Percentiles rank a stretch among this genome's conserved stretches.
Conservation (phyloP, 2,888 invertebrate species). For the Eugnorisma glareosa region DNA sequence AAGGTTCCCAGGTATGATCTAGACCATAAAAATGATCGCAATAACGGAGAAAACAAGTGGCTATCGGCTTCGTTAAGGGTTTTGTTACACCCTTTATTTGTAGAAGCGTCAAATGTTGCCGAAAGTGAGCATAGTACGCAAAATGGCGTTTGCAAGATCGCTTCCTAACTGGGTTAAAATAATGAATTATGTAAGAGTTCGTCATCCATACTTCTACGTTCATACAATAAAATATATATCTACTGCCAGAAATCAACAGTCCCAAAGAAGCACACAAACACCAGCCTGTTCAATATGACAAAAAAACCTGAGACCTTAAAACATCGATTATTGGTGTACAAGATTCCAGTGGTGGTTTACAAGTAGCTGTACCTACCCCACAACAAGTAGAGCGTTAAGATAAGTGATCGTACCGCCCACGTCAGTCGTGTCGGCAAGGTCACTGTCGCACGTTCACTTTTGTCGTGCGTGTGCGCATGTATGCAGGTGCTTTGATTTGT, state of each 20-base stretch:
- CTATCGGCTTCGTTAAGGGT: no score
- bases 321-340: background rate
- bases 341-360: background rate
- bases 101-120: no score
- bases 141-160: no score
- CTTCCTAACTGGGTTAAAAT: no score
- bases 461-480: constrained; percentile 50
- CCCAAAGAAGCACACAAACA: background rate
- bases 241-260: background rate
- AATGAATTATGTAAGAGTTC: no score
- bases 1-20: no score
- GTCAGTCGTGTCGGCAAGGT: constrained; percentile 46
- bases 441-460: constrained; percentile 63
- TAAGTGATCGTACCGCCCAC: constrained; percentile 56
- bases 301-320: background rate
- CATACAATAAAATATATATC: background rate
- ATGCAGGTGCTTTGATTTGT: constrained; percentile 57
- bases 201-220: no score
- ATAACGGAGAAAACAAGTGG: no score
- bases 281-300: background rate
- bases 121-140: no score
- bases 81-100: no score
- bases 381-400: constrained; percentile 36
- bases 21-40: no score
- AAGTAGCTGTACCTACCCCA: constrained; percentile 5